Conservation (phyloP, 2,113 vertebrate genomes). For the Muntiacus muntjak region DNA sequence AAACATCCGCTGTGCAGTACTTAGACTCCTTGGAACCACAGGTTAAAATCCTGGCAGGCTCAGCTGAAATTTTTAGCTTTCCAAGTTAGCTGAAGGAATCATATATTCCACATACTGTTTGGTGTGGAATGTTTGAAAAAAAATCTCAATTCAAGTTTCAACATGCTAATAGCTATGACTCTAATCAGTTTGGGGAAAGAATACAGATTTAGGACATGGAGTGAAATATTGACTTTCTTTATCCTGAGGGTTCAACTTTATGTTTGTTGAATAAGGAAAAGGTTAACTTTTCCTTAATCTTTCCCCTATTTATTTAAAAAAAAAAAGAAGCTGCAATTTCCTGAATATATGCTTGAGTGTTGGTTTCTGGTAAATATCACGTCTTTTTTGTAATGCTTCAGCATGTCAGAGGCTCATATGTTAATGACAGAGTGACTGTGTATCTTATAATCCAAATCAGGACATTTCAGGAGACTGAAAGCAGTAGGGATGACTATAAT, state of each 20-base stretch:
- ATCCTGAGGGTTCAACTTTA: not conserved
- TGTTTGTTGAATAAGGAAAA: not conserved
- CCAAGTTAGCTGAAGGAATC: not conserved
- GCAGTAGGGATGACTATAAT: not conserved
- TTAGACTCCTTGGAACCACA: constrained; percentile 70
- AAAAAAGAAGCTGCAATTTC: not conserved
- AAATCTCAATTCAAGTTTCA: constrained; percentile 34
- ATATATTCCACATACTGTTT: not conserved
- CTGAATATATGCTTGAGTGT: not conserved
- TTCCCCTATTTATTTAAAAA: not conserved
- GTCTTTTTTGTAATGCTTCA: not conserved
- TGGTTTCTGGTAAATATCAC: not conserved
- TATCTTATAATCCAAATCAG: not conserved
- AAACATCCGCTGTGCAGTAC: constrained; percentile 59
- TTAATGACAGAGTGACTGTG: not conserved
- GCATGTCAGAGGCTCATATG: not conserved
- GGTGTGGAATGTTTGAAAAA: not conserved
- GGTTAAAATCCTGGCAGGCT: constrained; percentile 55
- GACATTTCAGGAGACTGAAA: not conserved
- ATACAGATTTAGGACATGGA: not conserved
- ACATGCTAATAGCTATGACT: not conserved
- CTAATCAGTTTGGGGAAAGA: not conserved
- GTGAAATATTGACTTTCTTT: not conserved
- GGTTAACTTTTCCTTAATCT: not conserved
- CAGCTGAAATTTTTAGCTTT: constrained; percentile 49